These are phyloP conservation scores for Hycleus phaleratus DNA, from an alignment of 1,140 invertebrate species.

Conservation along the genomic window DNA sequence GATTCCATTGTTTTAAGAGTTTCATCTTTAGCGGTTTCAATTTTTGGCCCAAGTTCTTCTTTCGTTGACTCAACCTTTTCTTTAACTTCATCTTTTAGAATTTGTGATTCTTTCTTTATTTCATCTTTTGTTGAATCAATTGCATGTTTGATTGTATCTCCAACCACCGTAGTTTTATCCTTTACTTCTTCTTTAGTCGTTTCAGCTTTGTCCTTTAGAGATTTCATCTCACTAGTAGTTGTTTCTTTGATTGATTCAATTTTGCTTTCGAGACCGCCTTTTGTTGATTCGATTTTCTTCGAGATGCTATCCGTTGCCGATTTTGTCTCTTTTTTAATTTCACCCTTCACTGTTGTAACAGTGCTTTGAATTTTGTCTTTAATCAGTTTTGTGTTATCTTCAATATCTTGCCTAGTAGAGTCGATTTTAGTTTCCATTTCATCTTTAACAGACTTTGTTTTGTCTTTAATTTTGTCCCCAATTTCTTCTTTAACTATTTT, in stretches of 20 bases:
- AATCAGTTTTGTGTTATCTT: background rate
- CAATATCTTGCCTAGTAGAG: background rate
- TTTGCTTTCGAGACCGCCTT: background rate
- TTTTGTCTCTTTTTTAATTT: background rate
- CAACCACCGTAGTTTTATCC: background rate
- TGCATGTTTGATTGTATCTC: no score
- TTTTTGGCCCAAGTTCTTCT: background rate
- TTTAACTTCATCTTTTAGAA: no score
- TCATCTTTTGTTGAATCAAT: background rate
- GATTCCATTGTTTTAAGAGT: no score
- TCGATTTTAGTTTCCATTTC: background rate
- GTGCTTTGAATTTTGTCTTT: background rate
- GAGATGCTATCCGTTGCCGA: background rate
- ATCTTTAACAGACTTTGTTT: no score
- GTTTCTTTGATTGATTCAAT: background rate
- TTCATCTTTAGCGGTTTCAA: no score
- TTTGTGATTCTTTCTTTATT: background rate
- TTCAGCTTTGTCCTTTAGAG: no score
- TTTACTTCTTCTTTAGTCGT: background rate
- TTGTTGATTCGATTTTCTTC: background rate
- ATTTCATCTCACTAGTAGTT: background rate
- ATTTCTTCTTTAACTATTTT: background rate
- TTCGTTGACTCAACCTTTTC: background rate
- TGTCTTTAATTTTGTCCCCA: background rate
- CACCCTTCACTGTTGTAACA: background rate